Conservation (phyloP, 2,888 invertebrate species). For the Minunthozetes semirufus region DNA sequence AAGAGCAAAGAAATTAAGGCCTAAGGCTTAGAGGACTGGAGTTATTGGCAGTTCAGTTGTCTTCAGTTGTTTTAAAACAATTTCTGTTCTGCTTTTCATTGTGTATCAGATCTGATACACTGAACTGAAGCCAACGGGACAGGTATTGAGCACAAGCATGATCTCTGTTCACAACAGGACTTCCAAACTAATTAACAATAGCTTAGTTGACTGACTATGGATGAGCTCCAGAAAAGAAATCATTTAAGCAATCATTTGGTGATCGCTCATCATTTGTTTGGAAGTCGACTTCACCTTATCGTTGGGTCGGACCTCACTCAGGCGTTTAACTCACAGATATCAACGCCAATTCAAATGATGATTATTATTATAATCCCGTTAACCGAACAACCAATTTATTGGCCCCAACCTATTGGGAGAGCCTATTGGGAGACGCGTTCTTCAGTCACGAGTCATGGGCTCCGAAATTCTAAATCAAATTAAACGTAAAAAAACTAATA, state of each 20-base stretch:
- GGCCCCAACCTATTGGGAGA: neutral
- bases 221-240: too few relatives aligned
- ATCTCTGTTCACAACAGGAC: neutral
- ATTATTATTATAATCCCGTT: conserved; percentile 19
- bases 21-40: neutral
- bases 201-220: neutral
- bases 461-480: neutral
- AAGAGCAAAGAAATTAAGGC: neutral
- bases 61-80: neutral
- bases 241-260: conserved; percentile 6
- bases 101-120: neutral
- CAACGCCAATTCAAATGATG: conserved; percentile 7
- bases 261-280: conserved; percentile 19
- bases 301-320: neutral
- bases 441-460: neutral
- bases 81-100: neutral
- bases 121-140: neutral
- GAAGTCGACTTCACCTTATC: neutral
- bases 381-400: conserved; percentile 1
- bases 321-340: neutral
- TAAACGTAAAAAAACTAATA: neutral
- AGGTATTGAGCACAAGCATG: neutral
- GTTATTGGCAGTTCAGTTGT: neutral
- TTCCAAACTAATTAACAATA: neutral
- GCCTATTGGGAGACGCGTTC: neutral